Evolutionary conservation across 2,797 vertebrate species (phyloP).

Genomic region (Gobio occitaniae): DNA sequence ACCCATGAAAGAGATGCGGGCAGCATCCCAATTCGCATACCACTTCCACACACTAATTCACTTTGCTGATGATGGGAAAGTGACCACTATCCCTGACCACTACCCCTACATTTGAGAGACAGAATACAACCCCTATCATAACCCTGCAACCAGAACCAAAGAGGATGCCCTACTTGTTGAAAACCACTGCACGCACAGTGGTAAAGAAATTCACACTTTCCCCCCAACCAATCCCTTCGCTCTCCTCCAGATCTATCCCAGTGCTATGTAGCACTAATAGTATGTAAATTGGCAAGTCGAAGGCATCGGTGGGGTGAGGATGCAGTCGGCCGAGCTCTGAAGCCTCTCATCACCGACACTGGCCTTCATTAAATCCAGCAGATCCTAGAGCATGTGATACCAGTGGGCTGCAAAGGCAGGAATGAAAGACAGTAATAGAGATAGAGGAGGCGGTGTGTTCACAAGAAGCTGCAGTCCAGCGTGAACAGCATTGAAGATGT

Average conservation of each 20-base stretch:
- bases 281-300: not conserved
- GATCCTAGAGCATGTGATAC: not conserved
- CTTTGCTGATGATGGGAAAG: not conserved
- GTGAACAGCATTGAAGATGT: conserved; percentile 24
- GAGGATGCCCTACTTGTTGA: not conserved
- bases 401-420: conserved; percentile 20
- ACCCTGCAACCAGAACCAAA: not conserved
- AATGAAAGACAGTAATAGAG: conserved; percentile 12
- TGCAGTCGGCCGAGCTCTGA: not conserved
- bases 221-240: not conserved
- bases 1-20: conserved; percentile 11
- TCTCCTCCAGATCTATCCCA: not conserved
- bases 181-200: not conserved
- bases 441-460: conserved; percentile 37
- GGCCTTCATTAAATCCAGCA: conserved; percentile 27
- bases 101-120: not conserved
- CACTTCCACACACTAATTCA: not conserved
- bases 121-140: not conserved
- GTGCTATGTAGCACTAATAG: not conserved
- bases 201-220: not conserved
- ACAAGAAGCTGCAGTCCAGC: conserved; percentile 32
- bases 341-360: conserved; percentile 14
- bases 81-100: not conserved
- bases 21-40: not conserved
- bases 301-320: conserved; percentile 3